Evolutionary conservation across 1,140 invertebrate genomes (phyloP), one percentile per base, ranked within the genome.

Genomic region (Himalopsyche phryganea): DNA sequence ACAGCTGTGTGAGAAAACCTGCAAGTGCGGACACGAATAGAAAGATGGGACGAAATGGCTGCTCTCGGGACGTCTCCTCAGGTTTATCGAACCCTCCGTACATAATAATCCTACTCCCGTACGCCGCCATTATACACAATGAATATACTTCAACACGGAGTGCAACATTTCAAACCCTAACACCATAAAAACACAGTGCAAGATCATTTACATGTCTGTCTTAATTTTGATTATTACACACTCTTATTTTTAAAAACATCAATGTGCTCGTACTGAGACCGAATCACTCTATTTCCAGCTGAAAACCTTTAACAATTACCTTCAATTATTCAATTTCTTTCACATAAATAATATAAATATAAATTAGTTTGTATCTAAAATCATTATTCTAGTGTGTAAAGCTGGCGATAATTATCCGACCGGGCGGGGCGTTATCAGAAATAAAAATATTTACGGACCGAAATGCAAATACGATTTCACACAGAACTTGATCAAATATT

Each of bases 1-100:
- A 65, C 63, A 65, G 63, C 63, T 65, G 63, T 55, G 63, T 60
- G 50, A 50, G 52, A 46, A 58, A 63, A 64, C 54, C 58, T 51
- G 58, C 48, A 35, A 46, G 62, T 60, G 62, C 62, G 46, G 49
- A 55, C 46, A 38, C 46, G 41, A 61, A 61, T 48, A 41, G 36
- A 52, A 61, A 14, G 48, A 53, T 17, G 35, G 28, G 41, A 44
- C 14, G 38, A 54, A 44, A 52, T 48, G 57, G 57, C 57, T 52
- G 45, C 49, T 19, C 14, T 11, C 6, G 6, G 6, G 14, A 7
- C 7, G n/a, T n/a, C n/a, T n/a, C n/a, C n/a, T 28, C 23, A 28
- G 23, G 23, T 28, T 28, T 28, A 5, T 40, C n/a, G 3, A 40
- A 40, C 38, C n/a, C 11, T 15, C 6, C 6, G 20, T 36, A n/a